A percentile compares a stretch with the other conserved stretches of the same genome.
phyloP scores from a whole-genome alignment of 2,888 invertebrate species.

The Drosophila setosimentum region DNA sequence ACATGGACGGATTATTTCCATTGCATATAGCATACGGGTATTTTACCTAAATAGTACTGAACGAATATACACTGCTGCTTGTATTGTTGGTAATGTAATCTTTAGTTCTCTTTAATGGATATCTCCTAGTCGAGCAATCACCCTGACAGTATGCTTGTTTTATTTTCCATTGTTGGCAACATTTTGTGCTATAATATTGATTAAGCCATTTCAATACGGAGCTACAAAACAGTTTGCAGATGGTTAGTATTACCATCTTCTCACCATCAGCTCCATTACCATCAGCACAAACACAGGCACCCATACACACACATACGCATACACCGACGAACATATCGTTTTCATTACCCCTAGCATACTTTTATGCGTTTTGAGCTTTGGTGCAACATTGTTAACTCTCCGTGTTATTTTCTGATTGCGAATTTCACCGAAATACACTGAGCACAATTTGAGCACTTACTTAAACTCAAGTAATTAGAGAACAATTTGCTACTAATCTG shows the following conservation, averaged over 20 bases:
- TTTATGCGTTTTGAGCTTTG: constrained; percentile 52
- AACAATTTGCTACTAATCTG: constrained; percentile 11
- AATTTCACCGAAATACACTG: constrained; percentile 39
- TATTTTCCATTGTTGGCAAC: constrained; percentile 19
- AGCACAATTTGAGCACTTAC: background rate
- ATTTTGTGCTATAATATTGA: constrained; percentile 49
- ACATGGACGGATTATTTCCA: background rate
- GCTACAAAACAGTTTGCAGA: constrained; percentile 11
- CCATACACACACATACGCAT: background rate
- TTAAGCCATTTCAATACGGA: constrained; percentile 34
- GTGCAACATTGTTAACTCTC: constrained; percentile 47
- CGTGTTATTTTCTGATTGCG: constrained; percentile 40
- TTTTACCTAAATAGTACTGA: background rate
- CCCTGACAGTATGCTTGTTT: background rate
- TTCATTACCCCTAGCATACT: constrained; percentile 57
- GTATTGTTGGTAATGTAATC: too few species aligned
- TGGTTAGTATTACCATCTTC: background rate
- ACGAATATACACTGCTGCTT: background rate
- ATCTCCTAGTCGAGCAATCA: background rate
- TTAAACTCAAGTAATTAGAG: background rate
- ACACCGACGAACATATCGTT: constrained; percentile 33
- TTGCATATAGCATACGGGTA: too few species aligned
- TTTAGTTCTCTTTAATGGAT: background rate
- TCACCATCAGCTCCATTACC: background rate
- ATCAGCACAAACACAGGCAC: background rate